Conservation (phyloP, 2,888 invertebrate genomes). For the Spodoptera exigua region DNA sequence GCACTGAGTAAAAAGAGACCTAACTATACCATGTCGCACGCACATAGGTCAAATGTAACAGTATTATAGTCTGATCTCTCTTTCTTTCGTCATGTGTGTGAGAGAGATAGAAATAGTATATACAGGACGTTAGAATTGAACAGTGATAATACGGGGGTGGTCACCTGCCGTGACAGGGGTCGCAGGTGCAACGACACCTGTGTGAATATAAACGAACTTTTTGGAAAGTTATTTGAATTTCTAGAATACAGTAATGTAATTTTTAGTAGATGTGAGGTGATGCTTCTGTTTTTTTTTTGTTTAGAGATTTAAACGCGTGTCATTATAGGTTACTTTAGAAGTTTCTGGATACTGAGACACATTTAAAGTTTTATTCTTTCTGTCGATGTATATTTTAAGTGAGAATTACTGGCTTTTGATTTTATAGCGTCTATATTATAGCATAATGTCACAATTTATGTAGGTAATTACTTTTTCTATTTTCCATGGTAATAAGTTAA, state of each 20-base stretch:
- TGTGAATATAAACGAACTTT: constrained; percentile 56
- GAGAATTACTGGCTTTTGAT: not conserved
- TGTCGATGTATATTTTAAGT: too few species aligned
- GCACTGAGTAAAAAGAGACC: constrained; percentile 1
- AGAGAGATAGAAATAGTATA: constrained; percentile 21
- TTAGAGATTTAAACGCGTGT: too few species aligned
- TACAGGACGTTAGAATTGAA: constrained; percentile 5
- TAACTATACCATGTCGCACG: not conserved
- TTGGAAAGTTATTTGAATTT: constrained; percentile 27
- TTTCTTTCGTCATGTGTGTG: not conserved
- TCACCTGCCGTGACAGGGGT: constrained; percentile 76
- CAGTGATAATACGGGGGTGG: constrained; percentile 66
- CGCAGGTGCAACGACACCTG: constrained; percentile 76
- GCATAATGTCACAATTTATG: not conserved
- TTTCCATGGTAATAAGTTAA: too few species aligned
- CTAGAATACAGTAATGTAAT: not conserved
- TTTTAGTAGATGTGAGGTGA: too few species aligned
- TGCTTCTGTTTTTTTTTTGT: too few species aligned
- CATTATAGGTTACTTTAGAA: too few species aligned
- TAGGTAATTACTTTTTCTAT: too few species aligned
- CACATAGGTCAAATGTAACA: not conserved
- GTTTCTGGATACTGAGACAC: too few species aligned
- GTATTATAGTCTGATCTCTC: constrained; percentile 3
- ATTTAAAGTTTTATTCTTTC: too few species aligned
- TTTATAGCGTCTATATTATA: too few species aligned